Evolutionary conservation across 2,888 invertebrate genomes (phyloP).

Genomic region (Drosophila emarginata): DNA sequence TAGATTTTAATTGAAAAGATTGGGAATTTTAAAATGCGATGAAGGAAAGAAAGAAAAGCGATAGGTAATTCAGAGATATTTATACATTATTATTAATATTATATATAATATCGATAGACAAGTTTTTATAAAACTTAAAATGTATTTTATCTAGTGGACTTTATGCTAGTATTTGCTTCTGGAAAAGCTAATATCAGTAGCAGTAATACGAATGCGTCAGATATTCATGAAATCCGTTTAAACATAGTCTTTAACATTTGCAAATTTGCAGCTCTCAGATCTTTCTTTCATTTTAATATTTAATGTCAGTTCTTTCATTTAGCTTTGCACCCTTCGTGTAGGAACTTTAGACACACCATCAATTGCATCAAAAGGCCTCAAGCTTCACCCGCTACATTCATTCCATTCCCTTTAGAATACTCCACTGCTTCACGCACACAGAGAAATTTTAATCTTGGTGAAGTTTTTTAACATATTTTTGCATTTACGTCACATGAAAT

Average conservation of each 20-base stretch:
- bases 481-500: slow-evolving; percentile 73
- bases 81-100: too few species aligned
- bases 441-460: slow-evolving; percentile 51
- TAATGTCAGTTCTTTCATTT: neutral
- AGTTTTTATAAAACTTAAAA: too few species aligned
- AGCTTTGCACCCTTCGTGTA: neutral
- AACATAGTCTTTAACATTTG: too few species aligned
- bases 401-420: neutral
- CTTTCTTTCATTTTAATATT: neutral
- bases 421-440: neutral
- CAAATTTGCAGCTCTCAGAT: neutral
- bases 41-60: too few species aligned
- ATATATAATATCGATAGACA: too few species aligned
- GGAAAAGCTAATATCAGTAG: too few species aligned
- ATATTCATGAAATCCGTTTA: too few species aligned
- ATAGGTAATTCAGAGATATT: too few species aligned
- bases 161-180: too few species aligned
- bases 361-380: slow-evolving; percentile 6
- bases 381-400: neutral
- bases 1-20: neutral
- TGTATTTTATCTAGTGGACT: too few species aligned
- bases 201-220: too few species aligned
- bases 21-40: neutral
- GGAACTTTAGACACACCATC: slow-evolving; percentile 1
- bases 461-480: slow-evolving; percentile 69